Base-by-base conservation (phyloP, 2,888 invertebrate species). In the Tinea pellionella region DNA sequence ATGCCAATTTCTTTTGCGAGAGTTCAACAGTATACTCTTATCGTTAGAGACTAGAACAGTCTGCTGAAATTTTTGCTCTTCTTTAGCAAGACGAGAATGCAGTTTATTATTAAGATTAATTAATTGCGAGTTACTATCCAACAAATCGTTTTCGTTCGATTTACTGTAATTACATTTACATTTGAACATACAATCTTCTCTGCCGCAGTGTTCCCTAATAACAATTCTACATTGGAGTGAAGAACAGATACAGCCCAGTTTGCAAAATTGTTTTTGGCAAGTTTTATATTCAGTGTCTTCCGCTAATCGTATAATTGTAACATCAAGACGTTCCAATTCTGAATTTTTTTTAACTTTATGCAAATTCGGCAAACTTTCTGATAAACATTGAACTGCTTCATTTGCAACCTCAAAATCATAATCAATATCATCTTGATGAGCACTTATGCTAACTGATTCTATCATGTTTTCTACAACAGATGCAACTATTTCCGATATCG, bases 31-130 rank as follows among this genome's bases (percentile, higher is more conserved):
- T 24, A 53, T 19, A 58, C 91, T 91, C 73, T 91, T 90, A 67
- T 92, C 89, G 24, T 89, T 90, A 9, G 90, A 89, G 47, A 91
- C 77, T 60, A 93, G 90, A 19, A 93, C 88, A 3, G 93, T 93
- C 66, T 92, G 92, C 13, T 91, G 92, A 74, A 93, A 93, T 68
- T 92, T 92, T 71, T 90, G 89, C 72, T 93, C 93, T 68, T 91
- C 91, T 72, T 90, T 91, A 0, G 92, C 90, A 62, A 93, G 76
- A 61, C 89, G 88, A 51, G 73, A 78, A 66, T 88, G 89, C 0
- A 84, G 83, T 69, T 88, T 79, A 65, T 83, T 81, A 63, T 89
- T 84, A 59, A 90, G 68, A 65, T 78, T 78, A 32, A 80, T 64
- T 59, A 88, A 70, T 0, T 75, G 77, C 11, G 61, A 60, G 57